Base-by-base conservation (phyloP, 2,113 vertebrate genomes). In the Phaetusa simplex region DNA sequence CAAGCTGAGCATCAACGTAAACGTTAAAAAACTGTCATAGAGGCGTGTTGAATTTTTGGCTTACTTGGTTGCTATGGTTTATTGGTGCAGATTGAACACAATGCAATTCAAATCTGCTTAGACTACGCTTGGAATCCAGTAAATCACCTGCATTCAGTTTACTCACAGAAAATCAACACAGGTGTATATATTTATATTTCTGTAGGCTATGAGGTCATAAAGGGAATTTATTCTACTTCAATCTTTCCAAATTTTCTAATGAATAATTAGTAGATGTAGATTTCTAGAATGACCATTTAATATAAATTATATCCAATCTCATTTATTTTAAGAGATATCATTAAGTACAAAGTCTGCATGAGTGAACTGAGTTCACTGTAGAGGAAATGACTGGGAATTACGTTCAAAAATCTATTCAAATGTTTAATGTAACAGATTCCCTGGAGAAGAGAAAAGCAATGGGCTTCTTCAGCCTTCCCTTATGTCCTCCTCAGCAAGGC, bases 271-370 rank as follows among this genome's bases (percentile, higher is more conserved):
- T 86, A 92, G 67, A 80, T 74, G 82, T 86, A 88, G 82, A 74
- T 86, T 95, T 93, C 82, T 55, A 86, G 96, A 88, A 95, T 86
- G 88, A 88, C 84, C 88, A 47, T 90, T 94, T 97, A 59, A 67
- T 93, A 94, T 62, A 86, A 95, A 86, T 93, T 93, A 85, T 92
- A 93, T 81, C 20, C 85, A 93, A 95, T 96, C 95, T 95, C 96
- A 96, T 97, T 97, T 96, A 96, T 96, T 96, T 96, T 81, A 96
- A 93, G 85, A 94, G 76, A 92, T 93, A 96, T 90, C 96, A 97
- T 97, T 97, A 96, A 95, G 93, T 92, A 95, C 76, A 94, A 96
- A 96, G 93, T 73, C 95, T 95, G 88, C 93, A 92, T 21, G 34
- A 97, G 87, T 90, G 93, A 96, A 93, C 89, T 9, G 95, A 96